Percentiles rank a stretch among this genome's conserved stretches.
Conservation (phyloP, 2,888 invertebrate species). For the Cheilosia pagana region DNA sequence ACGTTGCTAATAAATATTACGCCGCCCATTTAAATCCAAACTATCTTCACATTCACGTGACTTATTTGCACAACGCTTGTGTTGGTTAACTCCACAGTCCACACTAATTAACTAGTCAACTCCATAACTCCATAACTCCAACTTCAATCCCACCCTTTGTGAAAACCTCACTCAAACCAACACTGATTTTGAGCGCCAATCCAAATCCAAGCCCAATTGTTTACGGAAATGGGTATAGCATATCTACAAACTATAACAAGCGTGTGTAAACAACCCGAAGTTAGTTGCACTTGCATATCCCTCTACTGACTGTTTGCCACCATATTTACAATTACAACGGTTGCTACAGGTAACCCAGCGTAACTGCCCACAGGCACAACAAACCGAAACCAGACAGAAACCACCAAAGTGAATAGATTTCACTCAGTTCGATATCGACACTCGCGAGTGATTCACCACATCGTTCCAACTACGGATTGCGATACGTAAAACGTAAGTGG, state of each 20-base stretch:
- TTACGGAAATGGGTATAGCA: not conserved
- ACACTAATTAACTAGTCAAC: too few relatives aligned
- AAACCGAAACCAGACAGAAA: too few relatives aligned
- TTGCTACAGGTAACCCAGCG: slow-evolving; percentile 83
- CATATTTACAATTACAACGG: slow-evolving; percentile 76
- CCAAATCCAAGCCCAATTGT: not conserved
- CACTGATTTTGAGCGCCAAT: slow-evolving; percentile 17
- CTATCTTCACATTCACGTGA: slow-evolving; percentile 23
- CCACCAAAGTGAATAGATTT: slow-evolving; percentile 36
- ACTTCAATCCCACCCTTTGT: not conserved
- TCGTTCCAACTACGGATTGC: slow-evolving; percentile 12
- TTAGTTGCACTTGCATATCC: slow-evolving; percentile 67
- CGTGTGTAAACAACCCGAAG: slow-evolving; percentile 77
- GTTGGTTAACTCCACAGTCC: too few relatives aligned
- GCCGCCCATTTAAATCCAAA: not conserved
- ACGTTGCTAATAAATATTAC: not conserved
- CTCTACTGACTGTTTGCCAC: slow-evolving; percentile 55
- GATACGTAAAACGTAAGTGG: not conserved
- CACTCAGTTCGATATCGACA: slow-evolving; percentile 67
- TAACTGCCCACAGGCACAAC: slow-evolving; percentile 81
- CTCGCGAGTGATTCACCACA: slow-evolving; percentile 62
- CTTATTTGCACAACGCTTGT: slow-evolving; percentile 30
- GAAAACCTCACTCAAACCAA: not conserved
- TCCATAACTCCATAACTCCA: slow-evolving; percentile 22
- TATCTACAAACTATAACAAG: too few relatives aligned